A percentile compares a stretch with the other conserved stretches of the same genome.
Evolutionary conservation across 2,797 vertebrate genomes (phyloP).

Genomic region (Streptopelia turtur): DNA sequence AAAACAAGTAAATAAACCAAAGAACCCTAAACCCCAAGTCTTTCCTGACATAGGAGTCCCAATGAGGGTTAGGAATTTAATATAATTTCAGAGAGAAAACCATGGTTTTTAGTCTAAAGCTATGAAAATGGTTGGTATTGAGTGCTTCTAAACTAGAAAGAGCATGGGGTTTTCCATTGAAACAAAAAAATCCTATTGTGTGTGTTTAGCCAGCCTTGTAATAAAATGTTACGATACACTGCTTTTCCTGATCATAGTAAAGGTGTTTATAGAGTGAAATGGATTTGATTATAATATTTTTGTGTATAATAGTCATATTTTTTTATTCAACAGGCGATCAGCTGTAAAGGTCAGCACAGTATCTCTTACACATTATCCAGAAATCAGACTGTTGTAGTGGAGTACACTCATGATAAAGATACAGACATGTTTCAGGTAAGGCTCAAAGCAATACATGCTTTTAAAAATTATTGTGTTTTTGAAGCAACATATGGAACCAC

Average conservation of each 20-base stretch:
- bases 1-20: background rate
- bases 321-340: conserved; percentile 87
- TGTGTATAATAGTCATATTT: background rate
- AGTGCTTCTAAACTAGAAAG: background rate
- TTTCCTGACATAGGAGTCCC: background rate
- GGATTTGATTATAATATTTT: background rate
- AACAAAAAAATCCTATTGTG: background rate
- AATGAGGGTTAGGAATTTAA: background rate
- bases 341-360: conserved; percentile 96
- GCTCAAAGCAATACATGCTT: background rate
- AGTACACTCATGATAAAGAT: conserved; percentile 96
- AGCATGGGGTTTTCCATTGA: background rate
- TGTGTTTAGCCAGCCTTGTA: conserved; percentile 13
- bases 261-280: conserved; percentile 6
- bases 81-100: background rate
- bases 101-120: background rate
- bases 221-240: background rate
- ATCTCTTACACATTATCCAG: conserved; percentile 97
- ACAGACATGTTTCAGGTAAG: conserved; percentile 99
- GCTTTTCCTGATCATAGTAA: background rate
- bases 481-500: background rate
- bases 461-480: background rate
- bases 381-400: conserved; percentile 97
- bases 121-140: background rate
- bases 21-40: background rate